phyloP scores from a whole-genome alignment of 2,797 vertebrate species.

The Argentina silus region DNA sequence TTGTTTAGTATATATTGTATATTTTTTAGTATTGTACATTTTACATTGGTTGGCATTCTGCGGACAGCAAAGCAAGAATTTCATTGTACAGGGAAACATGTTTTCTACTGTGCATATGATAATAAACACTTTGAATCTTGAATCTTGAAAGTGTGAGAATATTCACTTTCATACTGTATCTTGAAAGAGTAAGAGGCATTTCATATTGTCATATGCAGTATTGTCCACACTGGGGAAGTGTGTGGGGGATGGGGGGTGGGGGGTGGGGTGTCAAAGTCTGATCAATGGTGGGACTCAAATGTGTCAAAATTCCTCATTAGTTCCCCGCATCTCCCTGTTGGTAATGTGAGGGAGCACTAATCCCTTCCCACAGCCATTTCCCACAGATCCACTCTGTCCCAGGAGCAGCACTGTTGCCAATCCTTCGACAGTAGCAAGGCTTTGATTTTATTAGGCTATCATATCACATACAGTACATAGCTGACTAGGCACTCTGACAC shows the following conservation, averaged over 20 bases:
- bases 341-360: constrained; percentile 61
- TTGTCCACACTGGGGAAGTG: constrained; percentile 32
- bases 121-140: no score
- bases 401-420: constrained; percentile 9
- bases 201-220: constrained; percentile 38
- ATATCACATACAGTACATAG: background rate
- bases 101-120: no score
- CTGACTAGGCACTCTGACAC: constrained; percentile 3
- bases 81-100: no score
- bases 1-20: no score
- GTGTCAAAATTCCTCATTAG: constrained; percentile 61
- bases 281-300: constrained; percentile 59
- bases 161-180: background rate
- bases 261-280: constrained; percentile 50
- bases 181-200: constrained; percentile 24
- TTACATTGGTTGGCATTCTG: no score
- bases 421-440: constrained; percentile 8
- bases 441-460: constrained; percentile 15
- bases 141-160: background rate
- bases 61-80: no score
- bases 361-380: constrained; percentile 74
- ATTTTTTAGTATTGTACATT: no score
- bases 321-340: constrained; percentile 52
- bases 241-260: constrained; percentile 15
- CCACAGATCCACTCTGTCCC: constrained; percentile 58